A percentile compares a stretch with the other conserved stretches of the same genome.
These are phyloP conservation scores for Taphrorychus bicolor DNA, from an alignment of 2,888 invertebrate genomes.

Conservation along the genomic window DNA sequence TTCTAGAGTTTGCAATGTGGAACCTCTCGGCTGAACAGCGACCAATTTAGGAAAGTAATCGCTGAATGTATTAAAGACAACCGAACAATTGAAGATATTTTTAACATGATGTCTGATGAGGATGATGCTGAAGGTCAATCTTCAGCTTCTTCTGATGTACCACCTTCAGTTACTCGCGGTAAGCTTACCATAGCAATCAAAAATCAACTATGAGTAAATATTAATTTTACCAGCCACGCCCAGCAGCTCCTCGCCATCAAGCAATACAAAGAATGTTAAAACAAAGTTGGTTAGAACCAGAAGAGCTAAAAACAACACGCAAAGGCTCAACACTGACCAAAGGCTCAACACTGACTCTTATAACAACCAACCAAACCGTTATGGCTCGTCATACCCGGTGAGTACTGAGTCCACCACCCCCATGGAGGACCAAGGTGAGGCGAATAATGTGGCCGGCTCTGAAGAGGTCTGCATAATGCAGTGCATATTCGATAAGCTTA, in stretches of 20 bases:
- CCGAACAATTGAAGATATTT: slow-evolving; percentile 46
- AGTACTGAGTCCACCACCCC: slow-evolving; percentile 18
- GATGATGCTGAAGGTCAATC: slow-evolving; percentile 12
- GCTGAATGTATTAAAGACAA: slow-evolving; percentile 47
- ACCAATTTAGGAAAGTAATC: slow-evolving; percentile 44
- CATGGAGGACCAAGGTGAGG: neutral
- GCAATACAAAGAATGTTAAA: neutral
- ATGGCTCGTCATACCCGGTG: neutral
- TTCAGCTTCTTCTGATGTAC: slow-evolving; percentile 28
- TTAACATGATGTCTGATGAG: slow-evolving; percentile 52
- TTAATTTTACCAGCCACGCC: neutral
- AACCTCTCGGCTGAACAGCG: neutral
- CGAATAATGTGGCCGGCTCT: slow-evolving; percentile 12
- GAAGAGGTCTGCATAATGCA: slow-evolving; percentile 66
- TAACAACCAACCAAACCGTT: neutral
- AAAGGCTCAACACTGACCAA: slow-evolving; percentile 19
- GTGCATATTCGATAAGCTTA: slow-evolving; percentile 73
- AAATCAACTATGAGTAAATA: neutral
- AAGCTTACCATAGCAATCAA: neutral
- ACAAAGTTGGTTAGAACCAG: neutral
- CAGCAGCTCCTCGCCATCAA: neutral
- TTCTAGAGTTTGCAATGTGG: slow-evolving; percentile 15
- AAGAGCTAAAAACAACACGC: slow-evolving; percentile 9
- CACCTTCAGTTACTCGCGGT: slow-evolving; percentile 23
- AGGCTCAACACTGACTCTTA: neutral